Conservation (phyloP, 2,888 invertebrate species). For the Cheilosia grossa region DNA sequence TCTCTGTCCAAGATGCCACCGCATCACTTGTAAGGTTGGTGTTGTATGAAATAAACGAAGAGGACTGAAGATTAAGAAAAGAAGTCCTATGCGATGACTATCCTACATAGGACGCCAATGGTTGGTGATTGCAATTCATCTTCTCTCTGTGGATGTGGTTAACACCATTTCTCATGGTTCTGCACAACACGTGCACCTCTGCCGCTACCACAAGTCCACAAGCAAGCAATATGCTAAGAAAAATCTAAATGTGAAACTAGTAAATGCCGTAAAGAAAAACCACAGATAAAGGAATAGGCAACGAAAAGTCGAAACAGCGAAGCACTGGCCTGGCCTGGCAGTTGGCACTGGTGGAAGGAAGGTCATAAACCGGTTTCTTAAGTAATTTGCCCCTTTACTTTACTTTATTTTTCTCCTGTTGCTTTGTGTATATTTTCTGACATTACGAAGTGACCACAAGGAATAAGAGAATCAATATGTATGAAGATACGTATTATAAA, state of each 20-base stretch:
- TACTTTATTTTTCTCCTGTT: constrained; percentile 33
- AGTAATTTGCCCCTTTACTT: constrained; percentile 39
- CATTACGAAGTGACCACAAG: constrained; percentile 6
- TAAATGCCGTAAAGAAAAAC: constrained; percentile 36
- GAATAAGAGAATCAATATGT: constrained; percentile 9
- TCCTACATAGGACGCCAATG: too few relatives aligned
- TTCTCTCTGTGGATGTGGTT: background rate
- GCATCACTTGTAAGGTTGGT: too few relatives aligned
- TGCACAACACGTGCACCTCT: constrained; percentile 52
- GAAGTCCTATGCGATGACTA: background rate
- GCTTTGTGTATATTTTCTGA: constrained; percentile 49
- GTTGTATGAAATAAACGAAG: background rate
- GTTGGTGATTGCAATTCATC: too few relatives aligned
- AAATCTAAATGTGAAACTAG: constrained; percentile 26
- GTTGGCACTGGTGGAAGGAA: constrained; percentile 43
- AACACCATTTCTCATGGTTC: constrained; percentile 33
- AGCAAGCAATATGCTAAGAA: background rate
- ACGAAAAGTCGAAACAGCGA: constrained; percentile 26
- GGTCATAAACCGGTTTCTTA: constrained; percentile 70
- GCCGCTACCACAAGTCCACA: background rate
- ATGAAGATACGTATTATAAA: background rate
- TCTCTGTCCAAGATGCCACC: too few relatives aligned
- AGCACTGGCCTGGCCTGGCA: constrained; percentile 2
- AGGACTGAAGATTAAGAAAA: background rate
- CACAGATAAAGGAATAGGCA: constrained; percentile 36